Evolutionary conservation across 2,797 vertebrate species (phyloP), one percentile per base, ranked within the genome.

Genomic region (Capromys pilorides): DNA sequence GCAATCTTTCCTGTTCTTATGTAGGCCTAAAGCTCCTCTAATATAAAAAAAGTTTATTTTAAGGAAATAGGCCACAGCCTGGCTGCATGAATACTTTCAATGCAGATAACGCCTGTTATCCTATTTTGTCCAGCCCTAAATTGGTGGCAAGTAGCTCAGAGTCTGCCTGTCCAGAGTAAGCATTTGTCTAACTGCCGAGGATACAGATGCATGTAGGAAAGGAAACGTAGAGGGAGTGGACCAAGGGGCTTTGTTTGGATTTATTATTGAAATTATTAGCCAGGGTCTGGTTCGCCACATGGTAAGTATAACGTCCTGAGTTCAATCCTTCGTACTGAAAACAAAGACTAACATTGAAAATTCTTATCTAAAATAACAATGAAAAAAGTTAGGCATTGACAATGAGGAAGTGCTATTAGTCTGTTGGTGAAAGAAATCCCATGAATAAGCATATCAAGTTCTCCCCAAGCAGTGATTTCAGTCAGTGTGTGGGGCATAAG

Each of bases 1-100:
- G 33, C 36, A 4, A 19, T 51, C 71, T 83, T 86, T 82, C 67
- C 51, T 69, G 36, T 6, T 79, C 54, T 67, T 94, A 66, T 36
- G 22, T 62, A 62, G 41, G 64, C 57, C 73, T 82, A 67, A 88
- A 80, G 41, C 51, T 33, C 24, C 41, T 85, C 75, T 69, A 26
- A 93, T 83, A 36, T 69, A 49, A 85, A 31, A 45, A 45, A 86
- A 80, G n/a, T 77, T 94, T 49, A 86, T 83, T 90, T 88, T 69
- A 59, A 83, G 91, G 78, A 95, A 86, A 13, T 45, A 39, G 80
- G 80, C 45, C 51, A 31, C 67, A 51, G 26, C 36, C 79, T 64
- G 57, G 69, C 77, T 28, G 73, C 28, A 24, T 7, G 90, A 80
- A 69, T n/a, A 11, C 33, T 94, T 94, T 54, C 45, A 49, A 2